Evolutionary conservation across 2,888 invertebrate genomes (phyloP).

Genomic region (Formica aserva): DNA sequence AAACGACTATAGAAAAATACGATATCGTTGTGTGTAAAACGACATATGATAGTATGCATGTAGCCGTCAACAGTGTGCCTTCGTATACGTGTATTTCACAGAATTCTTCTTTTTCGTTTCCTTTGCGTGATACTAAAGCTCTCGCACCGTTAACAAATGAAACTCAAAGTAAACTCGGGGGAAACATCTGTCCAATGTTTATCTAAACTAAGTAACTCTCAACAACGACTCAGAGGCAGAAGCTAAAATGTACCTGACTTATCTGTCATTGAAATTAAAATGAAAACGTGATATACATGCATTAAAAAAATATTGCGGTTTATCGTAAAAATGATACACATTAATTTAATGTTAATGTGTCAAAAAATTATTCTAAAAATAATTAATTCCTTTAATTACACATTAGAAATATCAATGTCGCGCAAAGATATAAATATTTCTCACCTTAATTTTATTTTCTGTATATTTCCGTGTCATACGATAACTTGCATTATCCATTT

Average conservation of each 20-base stretch:
- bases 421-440: background rate
- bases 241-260: background rate
- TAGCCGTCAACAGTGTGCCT: background rate
- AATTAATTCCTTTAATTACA: background rate
- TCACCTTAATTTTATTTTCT: background rate
- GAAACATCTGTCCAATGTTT: slow-evolving; percentile 20
- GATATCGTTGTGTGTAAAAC: background rate
- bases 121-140: slow-evolving; percentile 21
- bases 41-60: background rate
- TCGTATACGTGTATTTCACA: background rate
- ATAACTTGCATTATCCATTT: background rate
- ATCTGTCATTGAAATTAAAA: background rate
- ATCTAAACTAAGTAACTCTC: background rate
- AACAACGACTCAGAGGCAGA: background rate
- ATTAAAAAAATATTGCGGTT: background rate
- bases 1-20: slow-evolving; percentile 2
- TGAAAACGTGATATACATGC: background rate
- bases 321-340: background rate
- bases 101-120: slow-evolving; percentile 15
- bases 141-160: slow-evolving; percentile 14
- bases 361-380: background rate
- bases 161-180: slow-evolving; percentile 18
- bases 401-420: background rate
- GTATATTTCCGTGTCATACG: background rate
- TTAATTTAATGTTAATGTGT: background rate